Conservation (phyloP, 37 sponge, comb jelly and placozoan genomes). For the Hormiphora californensis region DNA sequence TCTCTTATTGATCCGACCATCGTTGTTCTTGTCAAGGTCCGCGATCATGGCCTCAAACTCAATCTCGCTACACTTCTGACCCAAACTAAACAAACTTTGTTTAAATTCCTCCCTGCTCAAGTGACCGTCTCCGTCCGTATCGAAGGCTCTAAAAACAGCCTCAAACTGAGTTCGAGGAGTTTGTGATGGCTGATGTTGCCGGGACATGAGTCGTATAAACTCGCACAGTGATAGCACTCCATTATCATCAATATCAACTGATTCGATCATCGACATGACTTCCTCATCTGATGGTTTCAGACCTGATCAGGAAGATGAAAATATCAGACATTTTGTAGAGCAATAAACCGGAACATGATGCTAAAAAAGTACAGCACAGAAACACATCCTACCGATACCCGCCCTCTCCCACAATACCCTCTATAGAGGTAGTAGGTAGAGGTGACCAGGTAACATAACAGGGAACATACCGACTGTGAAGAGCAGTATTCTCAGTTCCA, state of each 20-base stretch:
- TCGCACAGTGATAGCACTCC: slow-evolving; percentile 40
- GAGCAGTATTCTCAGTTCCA: slow-evolving; percentile 36
- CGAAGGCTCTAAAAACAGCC: slow-evolving; percentile 47
- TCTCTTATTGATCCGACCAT: slow-evolving; percentile 36
- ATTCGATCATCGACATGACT: slow-evolving; percentile 29
- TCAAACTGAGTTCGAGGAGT: slow-evolving; percentile 46
- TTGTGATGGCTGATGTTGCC: slow-evolving; percentile 10
- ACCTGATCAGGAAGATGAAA: no score
- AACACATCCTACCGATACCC: no score
- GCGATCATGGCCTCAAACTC: slow-evolving; percentile 39
- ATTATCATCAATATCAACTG: slow-evolving; percentile 43
- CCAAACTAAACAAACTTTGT: slow-evolving; percentile 21
- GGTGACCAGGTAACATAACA: no score
- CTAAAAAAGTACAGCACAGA: no score
- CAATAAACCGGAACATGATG: no score
- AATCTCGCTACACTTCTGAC: slow-evolving; percentile 28
- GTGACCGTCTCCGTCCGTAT: slow-evolving; percentile 40
- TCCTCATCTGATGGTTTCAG: slow-evolving; percentile 43
- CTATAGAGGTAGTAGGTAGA: no score
- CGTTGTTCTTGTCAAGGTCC: slow-evolving; percentile 10
- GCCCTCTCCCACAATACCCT: no score
- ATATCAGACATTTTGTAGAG: no score
- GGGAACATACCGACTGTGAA: slow-evolving; percentile 33
- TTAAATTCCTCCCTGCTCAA: slow-evolving; percentile 48
- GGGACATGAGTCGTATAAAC: slow-evolving; percentile 41